Evolutionary conservation across 2,797 vertebrate genomes (phyloP), one percentile per base, ranked within the genome.

Genomic region (Manis javanica): DNA sequence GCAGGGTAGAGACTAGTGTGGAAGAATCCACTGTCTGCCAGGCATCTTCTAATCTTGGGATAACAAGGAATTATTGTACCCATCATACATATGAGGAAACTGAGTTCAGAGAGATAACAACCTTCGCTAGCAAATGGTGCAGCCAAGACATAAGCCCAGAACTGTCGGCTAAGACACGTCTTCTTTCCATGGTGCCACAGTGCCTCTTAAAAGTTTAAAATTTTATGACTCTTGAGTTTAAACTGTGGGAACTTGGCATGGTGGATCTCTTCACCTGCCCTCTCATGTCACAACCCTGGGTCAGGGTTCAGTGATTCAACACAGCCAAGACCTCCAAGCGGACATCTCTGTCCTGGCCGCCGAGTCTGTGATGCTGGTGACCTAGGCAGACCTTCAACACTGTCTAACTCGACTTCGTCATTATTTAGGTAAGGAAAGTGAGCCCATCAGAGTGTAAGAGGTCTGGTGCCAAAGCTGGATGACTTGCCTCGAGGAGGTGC

Each of bases 31-130:
- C 51, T 24, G 29, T 82, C 72, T 64, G 6, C 39, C 51, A 55
- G 26, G 31, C 21, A 69, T 61, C 77, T 79, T 72, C 64, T 15
- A 8, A 55, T 26, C 79, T 77, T 34, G 37, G 29, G 26, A 51
- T 31, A 68, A 51, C 29, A 51, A 92, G 71, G 74, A 81, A 90
- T 78, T 18, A 59, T 21, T 71, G 14, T 79, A 42, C 57, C 55
- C 72, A 64, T 34, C 82, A 77, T 71, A 84, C 55, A 94, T 77
- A 85, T 24, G 24, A 66, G 12, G 15, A 90, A 68, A 95, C 68
- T 8, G 13, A 87, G 37, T 59, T 89, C 13, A 51, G 55, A 82
- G 24, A 91, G 42, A 14, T 59, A n/a, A 49, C 9, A 46, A 59
- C 53, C 29, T 18, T 61, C 53, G 53, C 42, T 59, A 85, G 51